These are phyloP conservation scores for Propsilocerus akamusi DNA, from an alignment of 1,140 invertebrate species.

Conservation along the genomic window DNA sequence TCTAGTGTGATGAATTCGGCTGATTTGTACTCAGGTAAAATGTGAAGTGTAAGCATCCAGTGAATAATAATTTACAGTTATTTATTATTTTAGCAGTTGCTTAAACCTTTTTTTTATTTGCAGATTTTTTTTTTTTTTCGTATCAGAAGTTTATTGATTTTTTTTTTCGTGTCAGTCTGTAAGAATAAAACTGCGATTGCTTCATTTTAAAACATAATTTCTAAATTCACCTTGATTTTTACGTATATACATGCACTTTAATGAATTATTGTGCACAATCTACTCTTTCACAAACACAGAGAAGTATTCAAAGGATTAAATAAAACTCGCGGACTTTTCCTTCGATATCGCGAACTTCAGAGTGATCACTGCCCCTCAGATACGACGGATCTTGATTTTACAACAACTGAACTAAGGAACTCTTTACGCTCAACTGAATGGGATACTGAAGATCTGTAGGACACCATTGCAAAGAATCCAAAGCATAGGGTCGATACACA, in stretches of 20 bases:
- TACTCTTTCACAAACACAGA: too few relatives aligned
- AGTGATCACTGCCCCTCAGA: constrained; percentile 42
- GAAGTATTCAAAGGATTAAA: constrained; percentile 86
- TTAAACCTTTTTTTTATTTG: not conserved
- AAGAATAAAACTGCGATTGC: not conserved
- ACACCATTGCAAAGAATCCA: constrained; percentile 88
- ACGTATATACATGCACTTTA: not conserved
- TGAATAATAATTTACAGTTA: not conserved
- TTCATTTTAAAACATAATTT: not conserved
- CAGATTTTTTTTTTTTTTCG: not conserved
- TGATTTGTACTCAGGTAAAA: not conserved
- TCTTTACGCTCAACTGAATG: constrained; percentile 85
- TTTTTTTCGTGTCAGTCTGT: too few relatives aligned
- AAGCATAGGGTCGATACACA: constrained; percentile 87
- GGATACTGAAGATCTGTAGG: constrained; percentile 90
- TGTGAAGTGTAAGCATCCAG: constrained; percentile 1
- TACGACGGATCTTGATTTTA: constrained; percentile 74
- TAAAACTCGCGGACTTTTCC: constrained; percentile 71
- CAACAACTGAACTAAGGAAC: constrained; percentile 78
- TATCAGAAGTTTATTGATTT: constrained; percentile 1
- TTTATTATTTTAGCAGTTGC: not conserved
- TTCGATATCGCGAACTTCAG: constrained; percentile 73
- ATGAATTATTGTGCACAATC: constrained; percentile 21
- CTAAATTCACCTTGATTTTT: not conserved
- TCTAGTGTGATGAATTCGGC: constrained; percentile 3